Conservation (phyloP, 2,797 vertebrate genomes). For the Harpagifer antarcticus region DNA sequence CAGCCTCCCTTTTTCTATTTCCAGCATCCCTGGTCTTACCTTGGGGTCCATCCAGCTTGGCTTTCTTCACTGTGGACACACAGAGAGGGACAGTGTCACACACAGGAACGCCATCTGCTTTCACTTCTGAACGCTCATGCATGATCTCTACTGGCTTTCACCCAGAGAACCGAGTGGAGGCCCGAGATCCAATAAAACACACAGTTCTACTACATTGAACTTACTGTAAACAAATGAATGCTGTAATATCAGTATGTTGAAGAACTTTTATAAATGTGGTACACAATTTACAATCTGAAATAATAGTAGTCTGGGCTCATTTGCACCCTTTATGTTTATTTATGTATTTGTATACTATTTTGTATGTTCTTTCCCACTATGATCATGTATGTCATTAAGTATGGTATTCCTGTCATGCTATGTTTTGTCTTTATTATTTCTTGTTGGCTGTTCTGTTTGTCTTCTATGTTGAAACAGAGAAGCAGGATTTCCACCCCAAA, state of each 20-base stretch:
- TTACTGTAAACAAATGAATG: not conserved
- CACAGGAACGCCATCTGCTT: constrained; percentile 78
- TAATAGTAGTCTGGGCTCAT: too few species aligned
- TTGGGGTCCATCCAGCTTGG: constrained; percentile 96
- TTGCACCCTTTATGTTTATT: too few species aligned
- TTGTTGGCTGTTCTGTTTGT: too few species aligned
- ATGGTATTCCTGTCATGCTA: too few species aligned
- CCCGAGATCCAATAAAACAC: constrained; percentile 5
- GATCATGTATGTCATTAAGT: too few species aligned
- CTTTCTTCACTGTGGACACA: constrained; percentile 94
- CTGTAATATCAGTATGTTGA: not conserved
- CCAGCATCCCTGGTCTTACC: constrained; percentile 85
- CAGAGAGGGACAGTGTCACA: constrained; percentile 77
- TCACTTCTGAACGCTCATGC: constrained; percentile 27
- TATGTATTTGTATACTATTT: too few species aligned
- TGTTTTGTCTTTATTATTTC: too few species aligned
- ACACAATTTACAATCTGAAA: not conserved
- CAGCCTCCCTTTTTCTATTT: constrained; percentile 48
- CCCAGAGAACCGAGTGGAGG: constrained; percentile 14
- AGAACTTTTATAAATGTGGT: not conserved
- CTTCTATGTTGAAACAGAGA: too few species aligned
- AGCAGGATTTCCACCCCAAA: too few species aligned
- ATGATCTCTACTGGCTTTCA: constrained; percentile 38
- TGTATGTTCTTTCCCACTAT: too few species aligned
- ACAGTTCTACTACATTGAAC: not conserved